Evolutionary conservation across 2,888 invertebrate species (phyloP).

Genomic region (Cetonia aurata): DNA sequence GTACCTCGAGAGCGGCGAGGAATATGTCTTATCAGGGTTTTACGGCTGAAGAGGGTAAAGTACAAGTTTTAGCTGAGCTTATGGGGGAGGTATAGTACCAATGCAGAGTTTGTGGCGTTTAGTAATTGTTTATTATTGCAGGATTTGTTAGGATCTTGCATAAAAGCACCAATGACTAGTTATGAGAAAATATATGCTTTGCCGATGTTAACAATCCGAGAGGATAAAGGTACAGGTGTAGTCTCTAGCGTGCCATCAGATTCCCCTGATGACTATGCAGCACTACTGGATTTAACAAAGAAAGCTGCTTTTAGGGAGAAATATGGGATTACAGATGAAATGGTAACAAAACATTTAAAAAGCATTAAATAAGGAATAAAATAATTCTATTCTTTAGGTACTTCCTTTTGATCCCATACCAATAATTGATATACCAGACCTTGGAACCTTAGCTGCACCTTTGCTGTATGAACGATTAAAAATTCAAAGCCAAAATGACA

Average conservation of each 20-base stretch:
- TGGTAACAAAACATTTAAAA: slow-evolving; percentile 68
- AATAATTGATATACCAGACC: slow-evolving; percentile 92
- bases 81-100: slow-evolving; percentile 71
- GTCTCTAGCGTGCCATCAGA: slow-evolving; percentile 99
- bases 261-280: slow-evolving; percentile 98
- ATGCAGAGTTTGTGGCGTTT: slow-evolving; percentile 26
- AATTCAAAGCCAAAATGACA: slow-evolving; percentile 98
- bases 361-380: not conserved
- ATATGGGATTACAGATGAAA: slow-evolving; percentile 86
- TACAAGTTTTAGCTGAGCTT: slow-evolving; percentile 78
- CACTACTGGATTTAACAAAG: slow-evolving; percentile 93
- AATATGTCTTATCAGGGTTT: slow-evolving; percentile 98
- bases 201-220: slow-evolving; percentile 98
- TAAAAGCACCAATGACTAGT: slow-evolving; percentile 88
- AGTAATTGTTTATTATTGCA: slow-evolving; percentile 51
- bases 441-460: slow-evolving; percentile 88
- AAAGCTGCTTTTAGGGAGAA: slow-evolving; percentile 94
- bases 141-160: slow-evolving; percentile 85
- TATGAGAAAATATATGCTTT: slow-evolving; percentile 90
- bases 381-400: slow-evolving; percentile 65
- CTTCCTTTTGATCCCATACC: slow-evolving; percentile 79
- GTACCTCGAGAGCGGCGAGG: slow-evolving; percentile 88
- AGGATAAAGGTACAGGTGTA: slow-evolving; percentile 98
- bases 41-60: slow-evolving; percentile 83
- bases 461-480: slow-evolving; percentile 89